phyloP scores from a whole-genome alignment of 2,797 vertebrate species.

The Enteromius unitaeniatus region DNA sequence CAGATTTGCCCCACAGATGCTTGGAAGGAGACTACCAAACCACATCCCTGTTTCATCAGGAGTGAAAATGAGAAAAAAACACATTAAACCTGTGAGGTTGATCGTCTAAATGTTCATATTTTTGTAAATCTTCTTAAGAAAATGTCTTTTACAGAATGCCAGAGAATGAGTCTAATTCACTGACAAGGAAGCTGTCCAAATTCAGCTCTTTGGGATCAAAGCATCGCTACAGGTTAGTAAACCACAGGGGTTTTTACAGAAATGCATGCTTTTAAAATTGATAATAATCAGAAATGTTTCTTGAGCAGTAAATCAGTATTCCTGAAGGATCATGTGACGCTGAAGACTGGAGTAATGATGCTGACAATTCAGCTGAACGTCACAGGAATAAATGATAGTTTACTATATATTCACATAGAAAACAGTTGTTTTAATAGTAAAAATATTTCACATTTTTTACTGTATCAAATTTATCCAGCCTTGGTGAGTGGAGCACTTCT shows the following conservation, averaged over 20 bases:
- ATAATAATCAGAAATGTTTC: not conserved
- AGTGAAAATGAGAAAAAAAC: not conserved
- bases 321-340: not conserved
- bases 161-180: conserved; percentile 82
- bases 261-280: not conserved
- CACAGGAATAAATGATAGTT: not conserved
- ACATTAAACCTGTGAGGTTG: not conserved
- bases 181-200: conserved; percentile 86
- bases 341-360: conserved; percentile 2
- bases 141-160: conserved; percentile 76
- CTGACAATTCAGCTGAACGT: not conserved
- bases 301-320: not conserved
- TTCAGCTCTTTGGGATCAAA: conserved; percentile 84
- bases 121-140: not conserved
- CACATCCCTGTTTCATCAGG: not conserved
- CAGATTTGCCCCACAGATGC: conserved; percentile 33
- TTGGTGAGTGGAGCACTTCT: not conserved
- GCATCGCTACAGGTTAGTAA: conserved; percentile 83
- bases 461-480: not conserved
- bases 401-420: not conserved
- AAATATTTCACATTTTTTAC: not conserved
- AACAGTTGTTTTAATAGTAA: not conserved
- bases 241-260: not conserved
- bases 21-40: not conserved
- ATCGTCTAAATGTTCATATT: not conserved